These are phyloP conservation scores for Drosophila dives DNA, from an alignment of 2,888 invertebrate genomes.

Conservation along the genomic window DNA sequence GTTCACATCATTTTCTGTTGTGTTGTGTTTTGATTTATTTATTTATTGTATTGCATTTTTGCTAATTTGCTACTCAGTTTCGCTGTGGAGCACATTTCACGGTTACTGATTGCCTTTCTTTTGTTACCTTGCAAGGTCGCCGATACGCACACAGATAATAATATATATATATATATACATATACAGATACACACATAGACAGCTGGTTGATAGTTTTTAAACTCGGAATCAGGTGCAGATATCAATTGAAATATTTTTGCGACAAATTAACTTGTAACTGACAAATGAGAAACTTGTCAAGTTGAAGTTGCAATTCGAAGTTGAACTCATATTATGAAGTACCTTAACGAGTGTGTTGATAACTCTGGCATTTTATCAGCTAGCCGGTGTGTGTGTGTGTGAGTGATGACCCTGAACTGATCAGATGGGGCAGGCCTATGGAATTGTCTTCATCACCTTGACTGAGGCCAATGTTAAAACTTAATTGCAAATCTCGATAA, in stretches of 20 bases:
- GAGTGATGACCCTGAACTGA: conserved; percentile 44
- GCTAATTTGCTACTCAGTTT: conserved; percentile 60
- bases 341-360: conserved; percentile 48
- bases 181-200: conserved; percentile 5
- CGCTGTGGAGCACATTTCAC: conserved; percentile 54
- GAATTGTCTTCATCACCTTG: conserved; percentile 46
- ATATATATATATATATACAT: conserved; percentile 4
- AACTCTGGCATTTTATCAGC: conserved; percentile 69
- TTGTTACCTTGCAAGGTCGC: conserved; percentile 55
- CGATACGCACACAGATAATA: conserved; percentile 31
- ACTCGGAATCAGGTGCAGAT: conserved; percentile 17
- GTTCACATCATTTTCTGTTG: conserved; percentile 48
- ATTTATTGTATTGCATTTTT: conserved; percentile 58
- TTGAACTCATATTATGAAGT: conserved; percentile 22
- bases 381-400: conserved; percentile 3
- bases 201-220: conserved; percentile 32
- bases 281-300: conserved; percentile 37
- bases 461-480: conserved; percentile 30
- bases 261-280: conserved; percentile 72
- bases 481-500: conserved; percentile 37
- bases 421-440: background rate
- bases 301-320: conserved; percentile 9
- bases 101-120: conserved; percentile 64
- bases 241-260: conserved; percentile 37
- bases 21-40: conserved; percentile 38